These are phyloP conservation scores for Hassar affinis DNA, from an alignment of 2,113 vertebrate genomes.

Conservation along the genomic window DNA sequence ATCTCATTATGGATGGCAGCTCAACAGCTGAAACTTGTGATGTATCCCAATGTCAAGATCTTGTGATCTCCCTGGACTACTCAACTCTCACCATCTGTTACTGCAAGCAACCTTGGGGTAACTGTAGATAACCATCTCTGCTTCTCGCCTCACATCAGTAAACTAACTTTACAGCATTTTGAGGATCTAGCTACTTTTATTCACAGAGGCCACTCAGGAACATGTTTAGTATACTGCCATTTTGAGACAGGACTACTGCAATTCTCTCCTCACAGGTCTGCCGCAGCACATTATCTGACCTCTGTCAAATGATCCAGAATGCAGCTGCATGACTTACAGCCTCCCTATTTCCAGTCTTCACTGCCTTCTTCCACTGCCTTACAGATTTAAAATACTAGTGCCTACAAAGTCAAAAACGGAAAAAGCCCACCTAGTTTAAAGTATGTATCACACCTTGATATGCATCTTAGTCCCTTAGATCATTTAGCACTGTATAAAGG, in stretches of 20 bases:
- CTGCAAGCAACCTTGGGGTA: neutral
- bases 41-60: neutral
- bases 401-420: neutral
- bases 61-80: neutral
- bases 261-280: neutral
- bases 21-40: neutral
- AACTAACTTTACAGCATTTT: neutral
- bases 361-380: neutral
- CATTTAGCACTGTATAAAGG: neutral
- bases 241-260: neutral
- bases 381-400: neutral
- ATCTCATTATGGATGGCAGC: neutral
- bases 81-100: neutral
- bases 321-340: neutral
- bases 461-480: neutral
- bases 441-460: neutral
- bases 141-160: neutral
- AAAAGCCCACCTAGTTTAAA: neutral
- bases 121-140: neutral
- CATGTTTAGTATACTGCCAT: neutral
- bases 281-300: neutral
- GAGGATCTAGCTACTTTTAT: neutral
- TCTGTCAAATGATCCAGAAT: neutral
- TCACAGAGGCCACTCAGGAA: neutral
- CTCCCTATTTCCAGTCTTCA: neutral